phyloP scores from a whole-genome alignment of 1,140 invertebrate genomes.

The Lineus longissimus region DNA sequence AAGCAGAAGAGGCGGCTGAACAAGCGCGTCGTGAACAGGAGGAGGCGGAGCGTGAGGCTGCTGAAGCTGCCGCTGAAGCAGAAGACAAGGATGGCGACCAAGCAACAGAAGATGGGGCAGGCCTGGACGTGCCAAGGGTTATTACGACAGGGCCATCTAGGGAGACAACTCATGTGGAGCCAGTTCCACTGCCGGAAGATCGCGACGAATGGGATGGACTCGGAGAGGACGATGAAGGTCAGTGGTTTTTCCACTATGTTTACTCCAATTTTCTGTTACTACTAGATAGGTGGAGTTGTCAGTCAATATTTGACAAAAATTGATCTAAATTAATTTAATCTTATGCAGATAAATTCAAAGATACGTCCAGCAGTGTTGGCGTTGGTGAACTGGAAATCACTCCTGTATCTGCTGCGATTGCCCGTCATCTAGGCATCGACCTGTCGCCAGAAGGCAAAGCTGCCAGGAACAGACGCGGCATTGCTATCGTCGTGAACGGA shows the following conservation, averaged over 20 bases:
- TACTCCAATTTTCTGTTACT: too few relatives aligned
- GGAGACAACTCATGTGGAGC: not conserved
- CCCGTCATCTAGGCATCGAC: slow-evolving; percentile 52
- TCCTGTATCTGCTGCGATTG: slow-evolving; percentile 52
- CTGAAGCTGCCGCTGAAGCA: not conserved
- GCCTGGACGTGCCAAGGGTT: not conserved
- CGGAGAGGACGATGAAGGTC: not conserved
- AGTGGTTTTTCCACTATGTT: too few relatives aligned
- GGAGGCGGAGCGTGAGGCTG: slow-evolving; percentile 20
- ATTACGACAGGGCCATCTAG: not conserved
- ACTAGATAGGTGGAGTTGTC: too few relatives aligned
- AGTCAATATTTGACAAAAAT: not conserved
- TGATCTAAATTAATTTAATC: not conserved
- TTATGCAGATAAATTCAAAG: not conserved
- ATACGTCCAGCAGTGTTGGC: slow-evolving; percentile 28
- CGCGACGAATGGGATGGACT: not conserved
- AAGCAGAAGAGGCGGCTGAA: slow-evolving; percentile 35
- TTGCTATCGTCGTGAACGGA: slow-evolving; percentile 52
- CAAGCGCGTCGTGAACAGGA: slow-evolving; percentile 28
- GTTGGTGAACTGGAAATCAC: slow-evolving; percentile 54
- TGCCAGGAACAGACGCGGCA: slow-evolving; percentile 50
- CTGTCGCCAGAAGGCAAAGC: slow-evolving; percentile 51
- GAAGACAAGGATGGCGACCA: slow-evolving; percentile 2
- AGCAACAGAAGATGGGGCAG: not conserved
- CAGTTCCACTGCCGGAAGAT: not conserved